These are phyloP conservation scores for Rhodinocichla rosea DNA, from an alignment of 2,113 vertebrate species.

Conservation along the genomic window DNA sequence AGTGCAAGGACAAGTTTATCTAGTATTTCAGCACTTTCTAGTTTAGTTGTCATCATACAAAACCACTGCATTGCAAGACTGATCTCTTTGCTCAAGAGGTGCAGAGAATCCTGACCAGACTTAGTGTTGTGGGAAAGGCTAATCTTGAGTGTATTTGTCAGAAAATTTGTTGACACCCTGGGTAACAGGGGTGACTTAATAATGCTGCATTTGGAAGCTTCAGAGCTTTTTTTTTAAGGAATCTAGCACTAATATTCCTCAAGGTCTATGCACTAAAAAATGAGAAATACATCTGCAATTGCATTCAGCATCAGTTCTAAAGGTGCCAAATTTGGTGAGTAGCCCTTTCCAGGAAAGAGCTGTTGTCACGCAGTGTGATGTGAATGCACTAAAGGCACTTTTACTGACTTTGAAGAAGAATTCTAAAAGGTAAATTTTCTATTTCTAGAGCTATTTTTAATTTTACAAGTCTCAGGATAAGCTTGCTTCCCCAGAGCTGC, in stretches of 20 bases:
- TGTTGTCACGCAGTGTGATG: neutral
- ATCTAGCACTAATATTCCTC: neutral
- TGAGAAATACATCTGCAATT: neutral
- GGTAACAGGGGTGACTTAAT: neutral
- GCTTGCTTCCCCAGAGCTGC: neutral
- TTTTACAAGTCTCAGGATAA: neutral
- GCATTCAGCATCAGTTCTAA: neutral
- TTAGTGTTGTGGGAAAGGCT: neutral
- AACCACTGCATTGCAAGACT: neutral
- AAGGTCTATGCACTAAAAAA: neutral
- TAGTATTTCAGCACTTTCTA: neutral
- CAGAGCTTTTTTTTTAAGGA: neutral
- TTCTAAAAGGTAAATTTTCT: neutral
- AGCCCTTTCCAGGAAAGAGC: neutral
- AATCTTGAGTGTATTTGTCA: neutral
- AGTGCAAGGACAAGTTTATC: neutral
- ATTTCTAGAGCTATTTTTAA: neutral
- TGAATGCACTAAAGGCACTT: neutral
- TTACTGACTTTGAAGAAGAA: neutral
- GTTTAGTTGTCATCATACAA: neutral
- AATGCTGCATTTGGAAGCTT: neutral
- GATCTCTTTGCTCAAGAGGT: neutral
- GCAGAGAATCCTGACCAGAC: neutral
- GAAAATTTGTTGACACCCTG: neutral
- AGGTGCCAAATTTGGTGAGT: neutral